phyloP scores from a whole-genome alignment of 2,113 vertebrate species.

The Caloenas nicobarica region DNA sequence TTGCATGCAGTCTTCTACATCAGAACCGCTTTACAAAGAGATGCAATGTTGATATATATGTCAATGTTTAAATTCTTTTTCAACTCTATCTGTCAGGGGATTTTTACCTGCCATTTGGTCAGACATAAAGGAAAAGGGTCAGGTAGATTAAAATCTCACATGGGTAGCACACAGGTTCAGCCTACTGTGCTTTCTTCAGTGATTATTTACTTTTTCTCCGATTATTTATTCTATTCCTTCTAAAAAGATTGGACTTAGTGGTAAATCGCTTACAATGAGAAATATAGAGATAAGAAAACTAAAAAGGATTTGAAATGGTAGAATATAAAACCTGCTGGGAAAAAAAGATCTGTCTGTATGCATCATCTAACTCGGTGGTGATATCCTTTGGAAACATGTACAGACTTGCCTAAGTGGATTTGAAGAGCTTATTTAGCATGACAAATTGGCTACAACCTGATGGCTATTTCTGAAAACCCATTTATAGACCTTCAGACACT shows the following conservation, averaged over 20 bases:
- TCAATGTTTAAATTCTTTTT: not conserved
- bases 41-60: not conserved
- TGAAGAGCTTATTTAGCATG: constrained; percentile 38
- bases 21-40: not conserved
- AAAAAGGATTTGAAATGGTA: not conserved
- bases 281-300: not conserved
- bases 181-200: not conserved
- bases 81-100: not conserved
- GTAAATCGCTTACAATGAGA: not conserved
- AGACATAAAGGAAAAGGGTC: not conserved
- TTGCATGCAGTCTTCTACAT: not conserved
- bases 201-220: not conserved
- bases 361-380: not conserved
- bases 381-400: not conserved
- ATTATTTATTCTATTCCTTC: not conserved
- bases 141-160: not conserved
- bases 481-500: constrained; percentile 1
- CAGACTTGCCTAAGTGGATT: constrained; percentile 6
- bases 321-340: not conserved
- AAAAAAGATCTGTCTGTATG: not conserved
- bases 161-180: not conserved
- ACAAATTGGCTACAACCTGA: constrained; percentile 36
- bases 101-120: not conserved
- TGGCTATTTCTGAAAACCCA: constrained; percentile 39
- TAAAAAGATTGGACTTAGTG: not conserved